Conservation (phyloP, 2,113 vertebrate genomes). For the Hemibagrus wyckioides region DNA sequence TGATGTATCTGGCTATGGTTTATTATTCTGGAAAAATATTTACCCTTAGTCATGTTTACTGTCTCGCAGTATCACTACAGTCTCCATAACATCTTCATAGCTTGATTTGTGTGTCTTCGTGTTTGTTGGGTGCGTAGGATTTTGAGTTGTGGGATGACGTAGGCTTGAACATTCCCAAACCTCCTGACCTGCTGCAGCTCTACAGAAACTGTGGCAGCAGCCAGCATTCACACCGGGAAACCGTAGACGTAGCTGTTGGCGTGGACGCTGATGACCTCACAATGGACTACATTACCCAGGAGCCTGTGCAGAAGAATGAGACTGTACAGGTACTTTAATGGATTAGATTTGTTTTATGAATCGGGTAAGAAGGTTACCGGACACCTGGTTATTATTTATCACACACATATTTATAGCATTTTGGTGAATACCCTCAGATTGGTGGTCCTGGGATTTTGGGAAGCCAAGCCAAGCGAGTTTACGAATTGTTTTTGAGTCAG, state of each 20-base stretch:
- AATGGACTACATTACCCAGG: constrained; percentile 65
- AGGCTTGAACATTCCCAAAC: constrained; percentile 96
- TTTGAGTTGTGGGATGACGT: constrained; percentile 99
- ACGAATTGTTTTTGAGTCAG: no score
- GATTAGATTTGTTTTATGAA: neutral
- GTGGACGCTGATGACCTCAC: constrained; percentile 82
- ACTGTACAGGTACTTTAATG: constrained; percentile 62
- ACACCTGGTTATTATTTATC: neutral
- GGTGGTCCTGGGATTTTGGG: no score
- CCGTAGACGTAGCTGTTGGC: constrained; percentile 84
- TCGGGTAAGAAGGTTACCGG: neutral
- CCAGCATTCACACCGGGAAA: constrained; percentile 74
- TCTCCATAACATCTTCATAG: neutral
- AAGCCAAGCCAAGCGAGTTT: no score
- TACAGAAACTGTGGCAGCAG: constrained; percentile 90
- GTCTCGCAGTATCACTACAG: neutral
- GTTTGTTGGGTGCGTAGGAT: constrained; percentile 76
- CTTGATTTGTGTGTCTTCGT: neutral
- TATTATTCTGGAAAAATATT: neutral
- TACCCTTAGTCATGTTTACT: neutral
- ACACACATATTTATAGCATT: neutral
- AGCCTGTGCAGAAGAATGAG: constrained; percentile 63
- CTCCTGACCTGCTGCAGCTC: constrained; percentile 90
- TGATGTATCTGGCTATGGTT: neutral
- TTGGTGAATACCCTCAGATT: no score